Evolutionary conservation across 2,888 invertebrate genomes (phyloP), one percentile per base, ranked within the genome.

Genomic region (Ophioninae sp.): DNA sequence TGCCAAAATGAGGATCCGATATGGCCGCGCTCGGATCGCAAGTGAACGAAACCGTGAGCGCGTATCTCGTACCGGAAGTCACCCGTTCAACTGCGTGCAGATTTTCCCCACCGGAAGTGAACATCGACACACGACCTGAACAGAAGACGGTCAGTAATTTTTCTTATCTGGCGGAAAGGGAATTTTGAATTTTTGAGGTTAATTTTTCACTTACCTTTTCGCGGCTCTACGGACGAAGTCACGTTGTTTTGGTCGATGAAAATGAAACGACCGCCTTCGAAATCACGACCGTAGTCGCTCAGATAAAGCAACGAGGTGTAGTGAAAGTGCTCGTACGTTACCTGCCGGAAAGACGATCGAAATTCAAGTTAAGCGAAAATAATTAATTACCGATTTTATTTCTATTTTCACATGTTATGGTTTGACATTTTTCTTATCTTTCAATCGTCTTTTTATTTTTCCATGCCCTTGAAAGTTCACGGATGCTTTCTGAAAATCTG

Each of bases 81-180:
- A 98, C 96, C 92, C 95, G 95, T 92, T 98, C 98, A 2, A 98
- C 97, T 92, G 94, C 95, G 93, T 98, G 97, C 0, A 95, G 92
- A 93, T 98, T 98, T 93, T 98, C 98, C 61, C 95, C 95, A 17
- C 98, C 98, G 67, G 98, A 97, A 0, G 97, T 97, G 90, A 98
- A 98, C 93, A 97, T 96, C 44, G 96, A 96, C 1, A 98, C 95
- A 85, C 98, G 94, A 22, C 96, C 95, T 95, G 71, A 6, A 41
- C 7, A 9, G 82, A 85, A 20, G 22, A 58, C 10, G 63, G 61
- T 22, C 17, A 22, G 0, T 20, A 61, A 0, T 37, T 63, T 63
- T 63, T 63, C 23, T 3, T 37, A 58, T 8, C 9, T 59, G 8
- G 10, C 20, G 1, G 22, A 58, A 7, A 22, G 8, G 2, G 20